Evolutionary conservation across 30 jellyfish, hydroid and myxozoan genomes (phyloP), one percentile per base, ranked within the genome.

Genomic region (Chrysaora quinquecirrha): DNA sequence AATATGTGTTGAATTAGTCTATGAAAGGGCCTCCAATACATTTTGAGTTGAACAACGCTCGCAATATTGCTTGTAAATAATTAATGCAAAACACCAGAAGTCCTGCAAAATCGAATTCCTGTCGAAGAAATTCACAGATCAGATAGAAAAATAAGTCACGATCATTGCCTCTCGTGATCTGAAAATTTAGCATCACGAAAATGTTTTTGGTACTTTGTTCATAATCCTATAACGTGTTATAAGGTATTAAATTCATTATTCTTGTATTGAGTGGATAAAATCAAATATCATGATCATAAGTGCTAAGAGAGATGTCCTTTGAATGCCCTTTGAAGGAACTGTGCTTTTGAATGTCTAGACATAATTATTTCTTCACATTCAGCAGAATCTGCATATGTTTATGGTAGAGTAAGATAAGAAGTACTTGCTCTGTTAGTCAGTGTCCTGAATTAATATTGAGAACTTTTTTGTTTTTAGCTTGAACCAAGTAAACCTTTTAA

Each of bases 401-500:
- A n/a, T n/a, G n/a, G n/a, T n/a, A 6, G 58, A 43, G 58, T 9
- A 43, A 43, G 58, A 43, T 6, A 43, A 43, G 58, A 9, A 43
- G 58, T 43, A 6, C 9, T 43, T 43, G 58, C 58, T 6, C 16
- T 6, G 58, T 43, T 6, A 43, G 58, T 6, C 16, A 4, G 75
- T 43, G 4, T 33, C 24, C 10, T 20, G 1, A 21, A 4, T 63
- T 22, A 33, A 20, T 63, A 20, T 4, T 12, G 75, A 63, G 75
- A 4, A 33, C 23, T 63, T 20, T 19, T 23, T 63, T 30, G 22
- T 2, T 56, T 65, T 24, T 6, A 80, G 90, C 67, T 80, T 0
- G 83, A 80, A 16, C 34, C 68, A 46, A 80, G 49, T 79, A 80
- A 80, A 71, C 90, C 49, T 19, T 16, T 14, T 2, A 80, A 21